Base-by-base conservation (phyloP, 2,888 invertebrate species). In the Pollenia griseotomentosa region DNA sequence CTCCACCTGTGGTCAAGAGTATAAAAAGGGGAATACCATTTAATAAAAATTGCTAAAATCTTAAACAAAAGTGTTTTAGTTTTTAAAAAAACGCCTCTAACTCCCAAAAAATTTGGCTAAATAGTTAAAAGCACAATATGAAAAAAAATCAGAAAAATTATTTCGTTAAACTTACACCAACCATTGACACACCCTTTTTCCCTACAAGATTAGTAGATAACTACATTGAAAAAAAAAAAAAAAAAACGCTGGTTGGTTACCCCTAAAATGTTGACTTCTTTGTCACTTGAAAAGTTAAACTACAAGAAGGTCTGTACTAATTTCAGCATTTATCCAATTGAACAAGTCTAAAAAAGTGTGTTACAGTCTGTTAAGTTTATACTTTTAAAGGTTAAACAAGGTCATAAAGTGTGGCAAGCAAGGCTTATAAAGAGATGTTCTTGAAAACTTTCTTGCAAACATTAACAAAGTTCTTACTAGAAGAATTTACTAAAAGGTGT, bases 291-390 rank as follows among this genome's bases (percentile, higher is more conserved):
- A 53, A 80, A n/a, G 53, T 70, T 12, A 14, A 61, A 61, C 48
- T 51, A 61, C n/a, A 42, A 57, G 40, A 59, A 68, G 10, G 61
- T 57, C 46, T 61, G 14, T 12, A 55, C 12, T 61, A 79, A 79
- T 84, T 84, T 74, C 11, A 68, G 57, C 73, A 63, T 16, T 78
- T 65, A 51, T 40, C 9, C 71, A 57, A 74, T 48, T 65, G 55
- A 79, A 59, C 14, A 68, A 61, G 55, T 59, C 33, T 68, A 19
- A 68, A 63, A 71, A 61, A 74, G 11, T 74, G 23, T 83, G 86
- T 83, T 83, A 83, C 86, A 86, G 79, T 86, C 75, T 55, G 83
- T 70, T 86, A 73, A 70, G 46, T 80, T 86, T 79, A 71, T 11
- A 59, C 40, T 63, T 83, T 63, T 46, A 40, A 70, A 51, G 74